phyloP scores from a whole-genome alignment of 2,888 invertebrate species.

The Patella depressa region DNA sequence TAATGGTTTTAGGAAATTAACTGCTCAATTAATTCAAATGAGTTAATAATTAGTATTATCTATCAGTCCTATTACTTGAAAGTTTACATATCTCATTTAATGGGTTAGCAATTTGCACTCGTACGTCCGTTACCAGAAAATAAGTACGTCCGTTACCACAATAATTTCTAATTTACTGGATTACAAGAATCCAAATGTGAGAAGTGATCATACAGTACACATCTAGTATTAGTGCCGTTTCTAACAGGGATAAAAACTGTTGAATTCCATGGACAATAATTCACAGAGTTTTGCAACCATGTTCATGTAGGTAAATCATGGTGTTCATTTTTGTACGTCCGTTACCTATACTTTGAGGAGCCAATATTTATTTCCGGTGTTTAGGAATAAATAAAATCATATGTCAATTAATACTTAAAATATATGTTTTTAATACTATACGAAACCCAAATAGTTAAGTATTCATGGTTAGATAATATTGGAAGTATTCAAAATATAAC shows the following conservation, averaged over 20 bases:
- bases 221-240: not conserved
- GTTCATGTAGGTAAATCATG: not conserved
- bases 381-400: not conserved
- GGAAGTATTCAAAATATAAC: not conserved
- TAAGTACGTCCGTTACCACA: constrained; percentile 2
- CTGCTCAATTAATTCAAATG: not conserved
- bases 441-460: not conserved
- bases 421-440: not conserved
- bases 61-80: too few relatives aligned
- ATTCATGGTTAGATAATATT: not conserved
- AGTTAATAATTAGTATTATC: not conserved
- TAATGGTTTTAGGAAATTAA: too few relatives aligned
- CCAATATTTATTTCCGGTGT: not conserved
- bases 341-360: not conserved
- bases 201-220: not conserved
- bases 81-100: too few relatives aligned
- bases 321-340: constrained; percentile 3
- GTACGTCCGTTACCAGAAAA: not conserved
- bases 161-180: constrained; percentile 1
- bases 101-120: not conserved
- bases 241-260: not conserved
- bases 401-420: not conserved
- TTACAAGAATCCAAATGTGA: not conserved
- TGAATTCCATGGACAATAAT: not conserved
- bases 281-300: constrained; percentile 2